Percentiles rank a stretch among this genome's conserved stretches.
These are phyloP conservation scores for Brassicogethes aeneus DNA, from an alignment of 2,888 invertebrate genomes.

Conservation along the genomic window DNA sequence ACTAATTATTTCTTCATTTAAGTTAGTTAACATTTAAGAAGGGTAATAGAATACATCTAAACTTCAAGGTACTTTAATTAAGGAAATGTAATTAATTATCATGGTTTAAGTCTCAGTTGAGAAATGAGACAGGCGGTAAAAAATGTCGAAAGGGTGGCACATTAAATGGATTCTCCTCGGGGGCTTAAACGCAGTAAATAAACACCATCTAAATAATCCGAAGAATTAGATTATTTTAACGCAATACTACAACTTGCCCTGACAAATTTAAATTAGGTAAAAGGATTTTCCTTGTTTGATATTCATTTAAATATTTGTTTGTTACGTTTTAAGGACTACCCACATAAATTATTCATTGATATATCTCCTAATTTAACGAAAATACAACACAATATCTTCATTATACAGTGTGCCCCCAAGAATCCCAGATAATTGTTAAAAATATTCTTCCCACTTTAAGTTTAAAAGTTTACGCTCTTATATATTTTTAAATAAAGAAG, in stretches of 20 bases:
- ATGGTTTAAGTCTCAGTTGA: slow-evolving; percentile 25
- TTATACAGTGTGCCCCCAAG: too few relatives aligned
- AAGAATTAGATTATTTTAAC: slow-evolving; percentile 11
- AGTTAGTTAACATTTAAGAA: slow-evolving; percentile 7
- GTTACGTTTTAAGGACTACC: slow-evolving; percentile 2
- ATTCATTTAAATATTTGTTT: slow-evolving; percentile 14
- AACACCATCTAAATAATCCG: slow-evolving; percentile 11
- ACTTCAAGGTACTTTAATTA: slow-evolving; percentile 29
- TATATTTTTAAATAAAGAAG: too few relatives aligned
- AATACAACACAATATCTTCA: too few relatives aligned
- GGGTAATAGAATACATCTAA: slow-evolving; percentile 25
- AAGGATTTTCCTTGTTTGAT: slow-evolving; percentile 10
- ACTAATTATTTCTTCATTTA: slow-evolving; percentile 12
- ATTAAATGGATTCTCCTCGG: slow-evolving; percentile 4
- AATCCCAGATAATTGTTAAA: too few relatives aligned
- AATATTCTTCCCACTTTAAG: too few relatives aligned
- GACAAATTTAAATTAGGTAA: slow-evolving; percentile 13
- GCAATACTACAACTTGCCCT: neutral
- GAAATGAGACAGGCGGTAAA: slow-evolving; percentile 29
- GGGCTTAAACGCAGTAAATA: neutral
- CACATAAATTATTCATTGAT: neutral
- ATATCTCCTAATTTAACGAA: too few relatives aligned
- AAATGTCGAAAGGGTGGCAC: slow-evolving; percentile 19
- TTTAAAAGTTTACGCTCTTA: too few relatives aligned
- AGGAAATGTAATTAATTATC: slow-evolving; percentile 31